Conservation (phyloP, 2,888 invertebrate species). For the Dendrolimus pini region DNA sequence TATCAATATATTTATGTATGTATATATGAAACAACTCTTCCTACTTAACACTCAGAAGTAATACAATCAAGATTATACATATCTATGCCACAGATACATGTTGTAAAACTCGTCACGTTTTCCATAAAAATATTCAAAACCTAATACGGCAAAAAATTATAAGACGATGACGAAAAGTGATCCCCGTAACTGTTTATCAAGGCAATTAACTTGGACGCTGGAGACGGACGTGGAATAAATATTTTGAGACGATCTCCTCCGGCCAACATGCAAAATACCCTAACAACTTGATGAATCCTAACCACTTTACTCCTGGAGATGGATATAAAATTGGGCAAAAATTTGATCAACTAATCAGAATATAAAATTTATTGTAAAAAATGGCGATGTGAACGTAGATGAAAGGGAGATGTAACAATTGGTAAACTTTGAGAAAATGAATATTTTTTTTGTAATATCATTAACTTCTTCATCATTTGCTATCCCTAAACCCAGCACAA, state of each 20-base stretch:
- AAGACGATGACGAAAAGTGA: conserved; percentile 26
- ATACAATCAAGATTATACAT: no score
- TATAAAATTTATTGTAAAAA: no score
- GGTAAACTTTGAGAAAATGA: not conserved
- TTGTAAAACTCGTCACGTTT: no score
- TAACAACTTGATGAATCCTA: conserved; percentile 20
- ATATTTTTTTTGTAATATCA: no score
- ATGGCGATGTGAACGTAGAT: conserved; percentile 9
- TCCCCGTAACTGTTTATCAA: conserved; percentile 38
- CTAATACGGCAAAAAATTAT: conserved; percentile 7
- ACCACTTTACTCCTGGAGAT: conserved; percentile 5
- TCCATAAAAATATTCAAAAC: no score
- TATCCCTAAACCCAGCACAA: no score
- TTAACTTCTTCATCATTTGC: no score
- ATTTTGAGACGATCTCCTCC: conserved; percentile 20
- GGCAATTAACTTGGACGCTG: conserved; percentile 39
- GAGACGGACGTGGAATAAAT: conserved; percentile 28
- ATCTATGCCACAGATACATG: no score
- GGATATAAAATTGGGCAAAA: not conserved
- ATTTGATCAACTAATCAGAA: not conserved
- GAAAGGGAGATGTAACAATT: conserved; percentile 7
- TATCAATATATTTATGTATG: no score
- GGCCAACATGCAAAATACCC: conserved; percentile 6
- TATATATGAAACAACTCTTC: no score
- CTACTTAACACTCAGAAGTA: no score